Evolutionary conservation across 2,113 vertebrate genomes (phyloP), one percentile per base, ranked within the genome.

Genomic region (Perca schrenkii): DNA sequence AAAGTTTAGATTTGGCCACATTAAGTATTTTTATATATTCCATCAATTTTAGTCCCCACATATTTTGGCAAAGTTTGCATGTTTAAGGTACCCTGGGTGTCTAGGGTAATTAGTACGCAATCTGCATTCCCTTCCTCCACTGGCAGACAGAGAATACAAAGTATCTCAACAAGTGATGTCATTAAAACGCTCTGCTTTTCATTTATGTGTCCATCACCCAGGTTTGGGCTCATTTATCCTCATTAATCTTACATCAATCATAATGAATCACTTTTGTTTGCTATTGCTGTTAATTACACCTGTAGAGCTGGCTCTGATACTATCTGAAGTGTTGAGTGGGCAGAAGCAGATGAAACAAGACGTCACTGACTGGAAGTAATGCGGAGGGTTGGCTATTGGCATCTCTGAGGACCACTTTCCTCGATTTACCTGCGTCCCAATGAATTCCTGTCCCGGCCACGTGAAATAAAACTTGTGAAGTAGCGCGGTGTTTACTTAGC

Each of bases 371-470:
- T 79, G 76, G 46, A 49, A 49, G 73, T 82, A 58, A 73, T 74
- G 70, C 64, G 71, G 43, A 56, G 21, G 66, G 49, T 43, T 40
- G 66, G 16, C 64, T 85, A 60, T 83, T 58, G 83, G 81, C 83
- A 43, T 70, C 52, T 65, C 63, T 13, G 67, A 60, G 68, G 69
- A 80, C 49, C 74, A 63, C 86, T 78, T 82, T n/a, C 54, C 70
- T 21, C 80, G 57, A 85, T 91, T 88, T 90, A 86, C 76, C 74
- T 71, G 28, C 22, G 8, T 64, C 61, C 43, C 6, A 71, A 74
- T 52, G 28, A 53, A 28, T 72, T 77, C 65, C 83, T 79, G 70
- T 64, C 83, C 46, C 8, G 1, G 4, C 12, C 25, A 46, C 63
- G 46, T 78, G 75, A 88, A 36, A 64, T 84, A 89, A 72, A 65